Evolutionary conservation across 2,797 vertebrate genomes (phyloP), one percentile per base, ranked within the genome.

Genomic region (Enteromius unitaeniatus): DNA sequence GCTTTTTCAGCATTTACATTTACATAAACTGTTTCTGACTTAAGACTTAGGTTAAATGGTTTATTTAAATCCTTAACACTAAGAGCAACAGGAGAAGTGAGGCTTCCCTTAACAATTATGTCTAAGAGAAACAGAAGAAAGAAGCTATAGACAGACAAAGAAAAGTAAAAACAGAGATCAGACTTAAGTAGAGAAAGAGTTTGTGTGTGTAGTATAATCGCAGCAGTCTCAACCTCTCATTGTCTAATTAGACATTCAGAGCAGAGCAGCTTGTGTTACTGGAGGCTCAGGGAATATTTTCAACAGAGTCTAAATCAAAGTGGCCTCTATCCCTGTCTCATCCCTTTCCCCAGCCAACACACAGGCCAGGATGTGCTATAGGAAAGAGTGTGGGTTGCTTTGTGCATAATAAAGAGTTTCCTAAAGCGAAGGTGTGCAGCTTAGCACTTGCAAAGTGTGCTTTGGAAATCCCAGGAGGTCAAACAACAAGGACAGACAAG

Each of bases 161-260:
- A 60, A 78, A 64, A 53, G 34, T 45, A 78, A 65, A 28, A 68
- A 65, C 78, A 74, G 64, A 75, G 74, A 83, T 73, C 26, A 47
- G 51, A 81, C 60, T 28, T 40, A 58, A 49, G 69, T 15, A 62
- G 69, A 78, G 75, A 79, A 68, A 74, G 80, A 79, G 80, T 68
- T 74, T 77, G 69, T 81, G 45, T 55, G 47, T 70, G 75, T 69
- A 79, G 79, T 78, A 86, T 87, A 89, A 89, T 87, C 83, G 84
- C 87, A 86, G 82, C 86, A 87, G 89, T 68, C 84, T 85, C 84
- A 87, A 82, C 86, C 84, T 88, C 83, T 83, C 83, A 85, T 87
- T 88, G 69, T 87, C 88, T 89, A 89, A 89, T 89, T 90, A 87
- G 86, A 89, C 87, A 91, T 91, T 90, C 88, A 90, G 86, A 85